Conservation (phyloP, 1,140 invertebrate species). For the Zaprionus ornatus region DNA sequence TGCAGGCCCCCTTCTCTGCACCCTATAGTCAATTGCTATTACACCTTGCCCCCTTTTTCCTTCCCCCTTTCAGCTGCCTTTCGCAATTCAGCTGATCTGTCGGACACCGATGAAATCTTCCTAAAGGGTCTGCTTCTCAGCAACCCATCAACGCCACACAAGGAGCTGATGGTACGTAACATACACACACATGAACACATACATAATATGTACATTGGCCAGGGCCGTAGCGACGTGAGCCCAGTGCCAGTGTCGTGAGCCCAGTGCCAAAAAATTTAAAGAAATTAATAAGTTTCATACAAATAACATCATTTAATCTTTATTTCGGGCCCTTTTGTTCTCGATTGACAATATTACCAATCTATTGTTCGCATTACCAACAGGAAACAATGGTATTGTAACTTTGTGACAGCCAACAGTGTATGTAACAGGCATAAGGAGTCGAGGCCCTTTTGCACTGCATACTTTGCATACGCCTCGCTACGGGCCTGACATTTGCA, state of each 20-base stretch:
- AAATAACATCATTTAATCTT: too few species aligned
- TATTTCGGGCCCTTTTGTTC: too few species aligned
- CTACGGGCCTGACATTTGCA: background rate
- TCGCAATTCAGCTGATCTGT: conserved; percentile 68
- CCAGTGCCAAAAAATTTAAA: background rate
- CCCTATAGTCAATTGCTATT: background rate
- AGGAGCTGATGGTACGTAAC: conserved; percentile 70
- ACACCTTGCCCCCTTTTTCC: background rate
- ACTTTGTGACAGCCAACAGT: too few species aligned
- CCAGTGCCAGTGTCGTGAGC: too few species aligned
- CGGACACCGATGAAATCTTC: conserved; percentile 78
- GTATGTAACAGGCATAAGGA: too few species aligned
- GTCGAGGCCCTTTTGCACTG: too few species aligned
- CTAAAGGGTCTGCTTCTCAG: conserved; percentile 73
- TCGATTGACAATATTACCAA: too few species aligned
- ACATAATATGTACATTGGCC: background rate
- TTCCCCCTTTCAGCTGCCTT: conserved; percentile 53
- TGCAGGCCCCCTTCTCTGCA: background rate
- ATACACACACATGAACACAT: conserved; percentile 1
- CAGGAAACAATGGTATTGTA: too few species aligned
- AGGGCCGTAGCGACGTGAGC: too few species aligned
- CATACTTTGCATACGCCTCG: too few species aligned
- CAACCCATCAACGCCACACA: conserved; percentile 75
- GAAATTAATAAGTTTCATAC: too few species aligned
- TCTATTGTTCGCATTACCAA: too few species aligned